Evolutionary conservation across 2,888 invertebrate genomes (phyloP).

Genomic region (Leucophora obtusa): DNA sequence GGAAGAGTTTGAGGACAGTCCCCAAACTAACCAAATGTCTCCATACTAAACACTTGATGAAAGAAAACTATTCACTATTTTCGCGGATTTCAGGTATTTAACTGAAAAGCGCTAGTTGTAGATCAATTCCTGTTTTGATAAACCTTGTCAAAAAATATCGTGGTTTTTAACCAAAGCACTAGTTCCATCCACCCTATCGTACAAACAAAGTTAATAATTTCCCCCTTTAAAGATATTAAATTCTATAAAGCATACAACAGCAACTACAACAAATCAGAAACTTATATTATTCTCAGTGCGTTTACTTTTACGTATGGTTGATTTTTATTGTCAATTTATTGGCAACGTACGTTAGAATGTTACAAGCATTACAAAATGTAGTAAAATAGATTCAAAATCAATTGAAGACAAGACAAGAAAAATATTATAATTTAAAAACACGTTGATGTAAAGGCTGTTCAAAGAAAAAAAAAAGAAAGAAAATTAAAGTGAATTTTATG

Average conservation of each 20-base stretch:
- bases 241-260: constrained; percentile 11
- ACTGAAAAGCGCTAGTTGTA: too few relatives aligned
- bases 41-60: too few relatives aligned
- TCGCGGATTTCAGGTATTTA: too few relatives aligned
- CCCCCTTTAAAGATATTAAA: not conserved
- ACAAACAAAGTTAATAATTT: not conserved
- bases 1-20: too few relatives aligned
- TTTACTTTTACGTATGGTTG: constrained; percentile 75
- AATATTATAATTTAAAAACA: not conserved
- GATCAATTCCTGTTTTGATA: too few relatives aligned
- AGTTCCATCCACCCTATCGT: too few relatives aligned
- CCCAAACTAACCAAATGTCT: too few relatives aligned
- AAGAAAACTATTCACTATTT: too few relatives aligned
- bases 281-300: constrained; percentile 73
- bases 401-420: constrained; percentile 26
- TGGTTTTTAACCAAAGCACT: too few relatives aligned
- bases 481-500: too few relatives aligned
- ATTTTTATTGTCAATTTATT: constrained; percentile 76
- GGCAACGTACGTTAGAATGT: constrained; percentile 45
- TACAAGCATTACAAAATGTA: not conserved
- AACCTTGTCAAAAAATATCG: too few relatives aligned
- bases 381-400: constrained; percentile 26
- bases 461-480: not conserved
- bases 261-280: constrained; percentile 74
- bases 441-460: not conserved